A percentile compares a stretch with the other conserved stretches of the same genome.
Evolutionary conservation across 2,888 invertebrate genomes (phyloP).

Genomic region (Leptopilina drosophilae): DNA sequence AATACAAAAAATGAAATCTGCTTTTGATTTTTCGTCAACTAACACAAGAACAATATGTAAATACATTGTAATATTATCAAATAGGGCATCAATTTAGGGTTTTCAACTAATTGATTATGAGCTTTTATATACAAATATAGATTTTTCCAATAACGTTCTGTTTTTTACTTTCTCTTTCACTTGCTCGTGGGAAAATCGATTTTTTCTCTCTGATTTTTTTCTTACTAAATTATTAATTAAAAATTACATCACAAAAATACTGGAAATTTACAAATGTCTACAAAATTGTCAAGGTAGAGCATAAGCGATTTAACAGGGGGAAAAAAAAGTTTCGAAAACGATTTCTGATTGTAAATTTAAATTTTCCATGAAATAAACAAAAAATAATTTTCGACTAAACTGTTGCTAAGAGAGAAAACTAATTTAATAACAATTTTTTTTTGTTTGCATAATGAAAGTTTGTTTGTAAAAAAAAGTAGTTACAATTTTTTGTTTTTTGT

Average conservation of each 20-base stretch:
- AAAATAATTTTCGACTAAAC: neutral
- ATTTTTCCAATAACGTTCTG: neutral
- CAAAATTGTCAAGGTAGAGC: no score
- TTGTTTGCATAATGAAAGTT: neutral
- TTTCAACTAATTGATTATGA: neutral
- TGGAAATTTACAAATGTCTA: no score
- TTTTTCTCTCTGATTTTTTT: neutral
- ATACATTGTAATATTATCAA: neutral
- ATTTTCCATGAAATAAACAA: neutral
- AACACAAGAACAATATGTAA: neutral
- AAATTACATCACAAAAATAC: no score
- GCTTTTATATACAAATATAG: neutral
- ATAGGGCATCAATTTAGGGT: slow-evolving; percentile 10
- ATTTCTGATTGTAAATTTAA: neutral
- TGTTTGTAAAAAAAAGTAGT: neutral
- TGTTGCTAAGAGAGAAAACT: slow-evolving; percentile 14
- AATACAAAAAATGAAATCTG: no score
- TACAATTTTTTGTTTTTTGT: neutral
- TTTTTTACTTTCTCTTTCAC: neutral
- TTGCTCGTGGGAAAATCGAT: neutral
- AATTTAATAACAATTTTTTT: neutral
- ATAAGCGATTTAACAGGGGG: no score
- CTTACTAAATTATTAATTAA: no score
- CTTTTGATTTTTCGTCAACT: no score
- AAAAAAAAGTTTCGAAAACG: neutral